Evolutionary conservation across 92 coral and sea anemone genomes (phyloP).

Genomic region (Phenganax subtilis): DNA sequence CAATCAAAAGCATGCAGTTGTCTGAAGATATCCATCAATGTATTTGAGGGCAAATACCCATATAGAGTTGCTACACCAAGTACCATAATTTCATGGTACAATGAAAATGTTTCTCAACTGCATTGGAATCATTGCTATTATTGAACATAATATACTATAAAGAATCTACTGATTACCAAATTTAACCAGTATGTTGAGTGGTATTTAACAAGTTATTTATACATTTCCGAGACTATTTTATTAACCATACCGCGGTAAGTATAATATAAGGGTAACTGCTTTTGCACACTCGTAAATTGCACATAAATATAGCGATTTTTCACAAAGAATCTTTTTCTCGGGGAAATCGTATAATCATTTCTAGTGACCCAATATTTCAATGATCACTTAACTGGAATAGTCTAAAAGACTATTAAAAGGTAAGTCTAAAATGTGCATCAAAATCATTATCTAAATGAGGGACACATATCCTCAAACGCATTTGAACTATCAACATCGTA

Average conservation of each 20-base stretch:
- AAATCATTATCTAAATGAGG: not conserved
- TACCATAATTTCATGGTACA: no score
- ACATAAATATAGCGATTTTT: not conserved
- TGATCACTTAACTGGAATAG: not conserved
- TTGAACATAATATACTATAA: no score
- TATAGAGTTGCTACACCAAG: no score
- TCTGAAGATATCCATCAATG: no score
- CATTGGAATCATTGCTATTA: no score
- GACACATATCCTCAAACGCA: not conserved
- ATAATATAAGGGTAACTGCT: not conserved
- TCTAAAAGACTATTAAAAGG: not conserved
- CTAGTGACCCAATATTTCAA: not conserved
- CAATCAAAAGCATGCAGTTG: no score
- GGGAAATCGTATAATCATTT: not conserved
- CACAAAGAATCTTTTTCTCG: constrained; percentile 3
- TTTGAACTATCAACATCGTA: no score
- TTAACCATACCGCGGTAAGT: not conserved
- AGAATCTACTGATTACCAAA: not conserved
- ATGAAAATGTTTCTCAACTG: no score
- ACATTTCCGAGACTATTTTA: not conserved
- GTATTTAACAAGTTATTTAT: not conserved
- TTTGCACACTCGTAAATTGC: not conserved
- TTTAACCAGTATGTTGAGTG: not conserved
- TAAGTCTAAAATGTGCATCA: not conserved
- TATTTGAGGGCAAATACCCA: no score